Percentiles rank a stretch among this genome's conserved stretches.
These are phyloP conservation scores for Cephus runcator DNA, from an alignment of 2,888 invertebrate species.

Conservation along the genomic window DNA sequence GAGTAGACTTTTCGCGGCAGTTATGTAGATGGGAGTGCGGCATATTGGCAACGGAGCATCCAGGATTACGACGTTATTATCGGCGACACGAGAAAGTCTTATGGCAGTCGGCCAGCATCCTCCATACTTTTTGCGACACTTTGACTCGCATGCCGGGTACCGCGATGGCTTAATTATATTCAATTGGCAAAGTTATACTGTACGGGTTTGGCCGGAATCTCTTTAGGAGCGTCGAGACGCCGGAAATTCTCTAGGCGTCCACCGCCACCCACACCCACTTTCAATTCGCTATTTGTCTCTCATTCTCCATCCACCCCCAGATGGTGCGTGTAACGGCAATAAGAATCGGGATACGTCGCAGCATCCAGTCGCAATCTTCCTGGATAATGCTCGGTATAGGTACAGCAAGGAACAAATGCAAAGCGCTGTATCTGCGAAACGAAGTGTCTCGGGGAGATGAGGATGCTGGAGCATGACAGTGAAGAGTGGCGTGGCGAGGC, in stretches of 20 bases:
- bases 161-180: slow-evolving; percentile 61
- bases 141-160: slow-evolving; percentile 38
- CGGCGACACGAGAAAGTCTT: slow-evolving; percentile 51
- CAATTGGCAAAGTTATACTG: slow-evolving; percentile 60
- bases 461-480: slow-evolving; percentile 18
- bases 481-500: not conserved
- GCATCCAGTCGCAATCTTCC: not conserved
- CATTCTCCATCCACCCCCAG: not conserved
- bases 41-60: slow-evolving; percentile 60
- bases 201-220: slow-evolving; percentile 9
- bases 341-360: not conserved
- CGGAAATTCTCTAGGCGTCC: not conserved
- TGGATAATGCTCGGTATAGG: not conserved
- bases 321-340: not conserved
- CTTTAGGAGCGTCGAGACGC: not conserved
- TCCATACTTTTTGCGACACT: slow-evolving; percentile 22
- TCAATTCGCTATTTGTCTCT: not conserved
- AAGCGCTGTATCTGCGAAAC: not conserved
- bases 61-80: slow-evolving; percentile 55
- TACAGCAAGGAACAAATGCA: not conserved
- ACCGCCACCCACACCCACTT: not conserved
- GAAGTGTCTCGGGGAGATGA: not conserved
- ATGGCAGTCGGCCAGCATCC: slow-evolving; percentile 54
- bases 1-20: slow-evolving; percentile 50
- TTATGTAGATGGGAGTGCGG: slow-evolving; percentile 58